Base-by-base conservation (phyloP, 2,888 invertebrate species). In the Acanthoscelides obtectus region DNA sequence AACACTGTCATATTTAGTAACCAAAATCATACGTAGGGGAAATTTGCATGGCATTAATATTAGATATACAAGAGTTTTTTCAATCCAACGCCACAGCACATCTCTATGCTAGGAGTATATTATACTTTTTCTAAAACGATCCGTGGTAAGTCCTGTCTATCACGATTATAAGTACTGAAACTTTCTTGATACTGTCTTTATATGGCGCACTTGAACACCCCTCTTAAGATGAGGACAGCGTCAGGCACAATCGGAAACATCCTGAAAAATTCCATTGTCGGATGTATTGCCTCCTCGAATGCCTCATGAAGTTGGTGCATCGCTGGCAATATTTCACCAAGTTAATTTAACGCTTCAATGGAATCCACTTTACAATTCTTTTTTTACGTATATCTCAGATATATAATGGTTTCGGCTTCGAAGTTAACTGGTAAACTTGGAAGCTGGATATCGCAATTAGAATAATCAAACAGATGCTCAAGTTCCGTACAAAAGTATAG, bases 281-380 rank as follows among this genome's bases (percentile, higher is more conserved):
- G 45, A 45, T 45, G 45, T 45, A 12, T 45, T 45, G 1, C 45
- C 45, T 45, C 17, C 17, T 45, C 5, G 45, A 45, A 12, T 45
- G 8, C 17, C 45, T 45, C 17, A 45, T 17, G 17, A 69, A 79
- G 74, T 76, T 76, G 73, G 69, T 69, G 74, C 75, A 78, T 77
- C 75, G 71, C 75, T 78, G 79, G 79, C 75, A 79, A 80, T 81
- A 81, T 80, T 79, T 80, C 79, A 79, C 80, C 69, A 75, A 80
- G 80, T 80, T 81, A 81, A 81, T 81, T 81, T 81, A 80, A 81
- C 80, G 81, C 79, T 80, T 81, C 78, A 81, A 76, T 80, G 81
- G 79, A 79, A 78, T 74, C 77, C 72, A 73, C 74, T 75, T 75
- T 77, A 76, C 74, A 72, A 75, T 76, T 77, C 75, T 75, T 76